A percentile compares a stretch with the other conserved stretches of the same genome.
phyloP scores from a whole-genome alignment of 2,888 invertebrate genomes.

The Ennomos erosarius region DNA sequence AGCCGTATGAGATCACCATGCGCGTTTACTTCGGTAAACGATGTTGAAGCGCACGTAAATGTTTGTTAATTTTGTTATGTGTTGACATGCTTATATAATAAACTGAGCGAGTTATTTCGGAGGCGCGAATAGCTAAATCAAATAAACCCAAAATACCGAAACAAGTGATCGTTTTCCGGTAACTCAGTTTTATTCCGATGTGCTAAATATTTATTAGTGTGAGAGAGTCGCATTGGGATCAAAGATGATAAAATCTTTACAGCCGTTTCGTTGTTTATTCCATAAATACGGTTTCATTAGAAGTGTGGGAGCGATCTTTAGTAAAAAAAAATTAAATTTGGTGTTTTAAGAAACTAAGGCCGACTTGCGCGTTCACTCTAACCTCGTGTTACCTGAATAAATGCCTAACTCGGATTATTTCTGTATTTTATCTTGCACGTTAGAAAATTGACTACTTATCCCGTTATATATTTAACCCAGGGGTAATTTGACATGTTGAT shows the following conservation, averaged over 20 bases:
- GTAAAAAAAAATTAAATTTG: neutral
- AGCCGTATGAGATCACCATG: conserved; percentile 74
- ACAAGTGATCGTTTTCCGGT: conserved; percentile 19
- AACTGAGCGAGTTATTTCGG: conserved; percentile 35
- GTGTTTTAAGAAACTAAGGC: too few species aligned
- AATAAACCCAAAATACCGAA: conserved; percentile 33
- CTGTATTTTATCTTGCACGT: too few species aligned
- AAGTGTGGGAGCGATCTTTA: neutral
- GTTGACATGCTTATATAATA: conserved; percentile 40
- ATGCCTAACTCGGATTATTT: too few species aligned
- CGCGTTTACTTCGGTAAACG: conserved; percentile 57
- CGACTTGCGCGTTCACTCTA: too few species aligned
- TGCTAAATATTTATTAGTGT: conserved; percentile 28
- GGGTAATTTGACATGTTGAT: too few species aligned
- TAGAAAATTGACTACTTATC: too few species aligned
- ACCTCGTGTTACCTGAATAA: too few species aligned
- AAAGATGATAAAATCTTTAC: conserved; percentile 25
- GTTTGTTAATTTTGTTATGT: conserved; percentile 39
- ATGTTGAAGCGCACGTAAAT: conserved; percentile 40
- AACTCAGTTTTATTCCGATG: conserved; percentile 24
- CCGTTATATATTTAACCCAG: too few species aligned
- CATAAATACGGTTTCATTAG: conserved; percentile 13
- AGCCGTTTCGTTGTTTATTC: conserved; percentile 22
- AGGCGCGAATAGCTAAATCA: conserved; percentile 33
- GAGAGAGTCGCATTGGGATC: conserved; percentile 22